Percentiles rank a stretch among this genome's conserved stretches.
These are phyloP conservation scores for Melolontha melolontha DNA, from an alignment of 2,888 invertebrate species.

Conservation along the genomic window DNA sequence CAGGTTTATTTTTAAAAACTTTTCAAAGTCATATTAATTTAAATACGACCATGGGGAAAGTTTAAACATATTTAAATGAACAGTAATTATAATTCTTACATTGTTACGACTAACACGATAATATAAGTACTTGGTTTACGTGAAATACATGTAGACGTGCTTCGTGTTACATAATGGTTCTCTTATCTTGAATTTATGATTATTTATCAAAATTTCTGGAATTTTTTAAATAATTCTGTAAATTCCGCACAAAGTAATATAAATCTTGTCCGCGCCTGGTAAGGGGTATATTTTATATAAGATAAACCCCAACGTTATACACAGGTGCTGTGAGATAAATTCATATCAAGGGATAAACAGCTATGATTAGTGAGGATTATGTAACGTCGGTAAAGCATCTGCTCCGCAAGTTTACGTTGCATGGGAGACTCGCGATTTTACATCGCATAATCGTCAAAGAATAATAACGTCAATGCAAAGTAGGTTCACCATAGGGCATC, in stretches of 20 bases:
- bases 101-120: too few relatives aligned
- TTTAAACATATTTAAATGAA: too few relatives aligned
- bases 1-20: too few relatives aligned
- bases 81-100: too few relatives aligned
- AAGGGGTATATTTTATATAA: slow-evolving; percentile 27
- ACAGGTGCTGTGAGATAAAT: slow-evolving; percentile 49
- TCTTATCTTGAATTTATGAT: background rate
- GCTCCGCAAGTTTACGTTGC: slow-evolving; percentile 44
- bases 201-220: slow-evolving; percentile 7
- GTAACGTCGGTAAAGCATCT: slow-evolving; percentile 47
- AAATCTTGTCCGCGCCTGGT: slow-evolving; percentile 26
- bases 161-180: too few relatives aligned
- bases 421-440: slow-evolving; percentile 44
- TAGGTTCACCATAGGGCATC: slow-evolving; percentile 50
- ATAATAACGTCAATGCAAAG: slow-evolving; percentile 49
- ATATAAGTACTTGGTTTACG: too few relatives aligned
- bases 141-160: too few relatives aligned
- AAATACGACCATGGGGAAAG: too few relatives aligned
- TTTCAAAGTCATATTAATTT: too few relatives aligned
- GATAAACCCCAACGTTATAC: slow-evolving; percentile 36
- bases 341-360: slow-evolving; percentile 50
- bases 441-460: slow-evolving; percentile 52
- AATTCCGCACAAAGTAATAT: slow-evolving; percentile 30
- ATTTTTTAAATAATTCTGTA: slow-evolving; percentile 29
- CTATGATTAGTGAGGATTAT: slow-evolving; percentile 51